phyloP scores from a whole-genome alignment of 2,888 invertebrate genomes.

The Heliothis peltigera region DNA sequence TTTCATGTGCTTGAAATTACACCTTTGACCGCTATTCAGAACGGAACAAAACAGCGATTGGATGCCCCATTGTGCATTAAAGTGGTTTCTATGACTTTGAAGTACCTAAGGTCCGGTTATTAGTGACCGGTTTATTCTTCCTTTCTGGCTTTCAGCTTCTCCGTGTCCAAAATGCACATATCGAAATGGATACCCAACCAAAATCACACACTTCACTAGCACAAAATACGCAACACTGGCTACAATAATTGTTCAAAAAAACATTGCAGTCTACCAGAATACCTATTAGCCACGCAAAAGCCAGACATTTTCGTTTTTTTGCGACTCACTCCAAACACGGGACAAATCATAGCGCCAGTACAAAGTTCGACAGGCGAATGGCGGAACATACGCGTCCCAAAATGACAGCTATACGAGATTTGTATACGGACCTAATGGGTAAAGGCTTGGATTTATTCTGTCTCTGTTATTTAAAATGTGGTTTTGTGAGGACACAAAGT shows the following conservation, averaged over 20 bases:
- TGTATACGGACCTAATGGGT: conserved; percentile 24
- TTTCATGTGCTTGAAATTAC: conserved; percentile 1
- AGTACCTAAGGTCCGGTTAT: neutral
- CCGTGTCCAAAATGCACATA: neutral
- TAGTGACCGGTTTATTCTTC: too few relatives aligned
- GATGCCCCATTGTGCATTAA: neutral
- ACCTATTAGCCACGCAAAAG: conserved; percentile 8
- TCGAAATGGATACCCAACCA: neutral
- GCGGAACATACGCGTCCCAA: conserved; percentile 18
- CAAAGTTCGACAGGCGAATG: conserved; percentile 35
- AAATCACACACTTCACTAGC: neutral
- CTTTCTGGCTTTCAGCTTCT: neutral
- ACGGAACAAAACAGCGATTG: neutral
- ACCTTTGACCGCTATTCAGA: neutral
- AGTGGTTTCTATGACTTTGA: neutral
- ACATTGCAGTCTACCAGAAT: conserved; percentile 2
- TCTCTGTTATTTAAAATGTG: conserved; percentile 10
- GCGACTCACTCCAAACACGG: conserved; percentile 29
- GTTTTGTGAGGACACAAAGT: neutral
- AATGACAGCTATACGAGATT: conserved; percentile 31
- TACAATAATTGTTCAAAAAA: conserved; percentile 28
- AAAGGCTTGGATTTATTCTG: conserved; percentile 16
- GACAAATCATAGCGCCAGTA: conserved; percentile 38
- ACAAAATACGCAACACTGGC: conserved; percentile 43
- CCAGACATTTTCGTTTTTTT: conserved; percentile 19